Base-by-base conservation (phyloP, 2,797 vertebrate species). In the Xerus rutilus region DNA sequence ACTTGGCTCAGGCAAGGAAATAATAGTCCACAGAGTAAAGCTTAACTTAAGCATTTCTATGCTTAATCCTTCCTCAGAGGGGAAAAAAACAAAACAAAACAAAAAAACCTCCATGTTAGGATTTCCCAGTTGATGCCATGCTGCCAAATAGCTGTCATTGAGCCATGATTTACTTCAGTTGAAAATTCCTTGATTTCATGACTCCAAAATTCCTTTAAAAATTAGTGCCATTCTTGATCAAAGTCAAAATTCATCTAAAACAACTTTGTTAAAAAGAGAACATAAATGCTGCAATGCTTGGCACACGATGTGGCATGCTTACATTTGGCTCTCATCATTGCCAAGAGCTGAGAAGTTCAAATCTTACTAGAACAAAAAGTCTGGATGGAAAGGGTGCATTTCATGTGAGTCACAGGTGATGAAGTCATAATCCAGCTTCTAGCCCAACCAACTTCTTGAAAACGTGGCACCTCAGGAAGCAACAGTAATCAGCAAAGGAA, bases 241-340 rank as follows among this genome's bases (percentile, higher is more conserved):
- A 86, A 86, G 86, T 94, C 83, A 92, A 92, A 91, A 59, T 54
- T 43, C 17, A 18, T 84, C 59, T 52, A 30, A 92, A 95, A 77
- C 77, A 89, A 85, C 21, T 94, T 85, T 49, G 30, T 64, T 59
- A 45, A 81, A 91, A 93, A 57, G n/a, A 20, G 11, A 86, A 32
- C 30, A 11, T 13, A 5, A n/a, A 30, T 20, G 35, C 28, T 28
- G 5, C 4, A 28, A 70, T 20, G 74, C 35, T 74, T 77, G 82
- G 64, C 30, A 45, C 20, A 45, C 0, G 0, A 21, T 13, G 52
- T 35, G 57, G 23, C 10, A 3, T 7, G 72, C 67, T 47, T 43
- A 11, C 3, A 0, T 39, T 86, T 52, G 54, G 54, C 67, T 84
- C 49, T 91, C 11, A 1, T 30, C 12, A 7, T 15, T 65, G 86